These are phyloP conservation scores for Pipistrellus kuhlii DNA, from an alignment of 2,797 vertebrate genomes.

Conservation along the genomic window DNA sequence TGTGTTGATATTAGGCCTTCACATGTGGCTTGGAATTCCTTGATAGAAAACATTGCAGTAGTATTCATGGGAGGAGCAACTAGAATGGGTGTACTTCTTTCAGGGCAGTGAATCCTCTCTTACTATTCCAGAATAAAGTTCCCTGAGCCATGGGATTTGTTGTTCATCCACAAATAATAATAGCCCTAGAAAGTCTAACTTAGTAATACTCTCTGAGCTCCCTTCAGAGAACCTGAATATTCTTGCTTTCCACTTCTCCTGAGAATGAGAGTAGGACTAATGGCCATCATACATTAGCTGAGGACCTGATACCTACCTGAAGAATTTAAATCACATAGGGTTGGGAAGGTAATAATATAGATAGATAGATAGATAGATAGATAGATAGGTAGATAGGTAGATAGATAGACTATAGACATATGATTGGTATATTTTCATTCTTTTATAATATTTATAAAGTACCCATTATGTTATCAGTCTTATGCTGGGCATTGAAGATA, in stretches of 20 bases:
- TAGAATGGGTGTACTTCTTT: neutral
- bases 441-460: conserved; percentile 65
- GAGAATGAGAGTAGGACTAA: neutral
- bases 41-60: neutral
- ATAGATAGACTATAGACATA: neutral
- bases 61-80: neutral
- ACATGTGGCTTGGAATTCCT: neutral
- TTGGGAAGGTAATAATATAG: neutral
- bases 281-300: neutral
- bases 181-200: neutral
- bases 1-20: neutral
- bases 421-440: neutral
- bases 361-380: neutral
- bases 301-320: neutral
- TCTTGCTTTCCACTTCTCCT: neutral
- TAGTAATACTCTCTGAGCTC: neutral
- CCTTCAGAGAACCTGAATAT: neutral
- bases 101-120: neutral
- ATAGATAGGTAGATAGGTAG: neutral
- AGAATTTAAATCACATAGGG: neutral
- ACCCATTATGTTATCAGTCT: neutral
- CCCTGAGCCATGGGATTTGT: neutral
- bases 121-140: neutral
- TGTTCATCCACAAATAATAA: neutral
- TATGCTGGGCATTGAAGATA: neutral